Evolutionary conservation across 2,888 invertebrate species (phyloP).

Genomic region (Epinotia bilunana): DNA sequence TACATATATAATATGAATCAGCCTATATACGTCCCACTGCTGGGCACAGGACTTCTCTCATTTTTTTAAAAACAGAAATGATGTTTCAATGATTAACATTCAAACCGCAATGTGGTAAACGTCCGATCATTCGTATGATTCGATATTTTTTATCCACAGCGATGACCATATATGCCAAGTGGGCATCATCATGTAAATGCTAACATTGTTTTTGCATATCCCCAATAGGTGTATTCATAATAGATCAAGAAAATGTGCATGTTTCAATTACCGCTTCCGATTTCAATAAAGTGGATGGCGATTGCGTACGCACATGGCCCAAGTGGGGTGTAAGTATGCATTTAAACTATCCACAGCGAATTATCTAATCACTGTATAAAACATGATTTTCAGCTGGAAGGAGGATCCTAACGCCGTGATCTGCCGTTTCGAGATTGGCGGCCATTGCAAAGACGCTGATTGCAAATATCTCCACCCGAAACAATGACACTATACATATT

Average conservation of each 20-base stretch:
- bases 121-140: background rate
- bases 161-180: background rate
- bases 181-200: background rate
- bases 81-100: too few species aligned
- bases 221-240: constrained; percentile 60
- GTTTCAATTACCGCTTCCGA: constrained; percentile 55
- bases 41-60: too few species aligned
- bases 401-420: constrained; percentile 79
- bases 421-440: constrained; percentile 80
- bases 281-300: constrained; percentile 61
- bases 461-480: constrained; percentile 80
- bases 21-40: too few species aligned
- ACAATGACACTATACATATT: constrained; percentile 63
- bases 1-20: too few species aligned
- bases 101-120: background rate
- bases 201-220: constrained; percentile 42
- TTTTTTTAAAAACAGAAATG: too few species aligned
- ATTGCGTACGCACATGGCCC: constrained; percentile 67
- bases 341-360: constrained; percentile 59
- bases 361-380: constrained; percentile 47
- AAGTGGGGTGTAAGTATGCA: constrained; percentile 74
- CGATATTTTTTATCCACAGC: background rate
- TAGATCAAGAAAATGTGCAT: constrained; percentile 58
- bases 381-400: constrained; percentile 75
- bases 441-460: constrained; percentile 79